Conservation (phyloP, 2,797 vertebrate species). For the Amphiprion clarkii region DNA sequence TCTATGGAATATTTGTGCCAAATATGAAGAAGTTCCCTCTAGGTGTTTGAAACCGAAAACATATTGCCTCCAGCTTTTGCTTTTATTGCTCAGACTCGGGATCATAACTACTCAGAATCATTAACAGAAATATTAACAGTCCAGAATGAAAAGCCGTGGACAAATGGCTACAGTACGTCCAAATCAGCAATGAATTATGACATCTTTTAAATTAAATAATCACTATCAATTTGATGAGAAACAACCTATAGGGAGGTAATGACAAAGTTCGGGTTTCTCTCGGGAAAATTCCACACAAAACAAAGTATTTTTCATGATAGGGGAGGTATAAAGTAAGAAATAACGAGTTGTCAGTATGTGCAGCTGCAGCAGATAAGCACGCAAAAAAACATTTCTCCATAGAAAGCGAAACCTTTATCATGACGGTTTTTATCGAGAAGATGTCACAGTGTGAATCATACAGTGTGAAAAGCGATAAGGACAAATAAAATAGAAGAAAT, state of each 20-base stretch:
- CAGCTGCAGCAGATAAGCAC: constrained; percentile 10
- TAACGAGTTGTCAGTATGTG: not conserved
- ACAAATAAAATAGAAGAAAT: not conserved
- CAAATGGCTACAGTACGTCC: not conserved
- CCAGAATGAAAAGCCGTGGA: no score
- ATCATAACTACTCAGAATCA: no score
- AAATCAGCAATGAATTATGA: not conserved
- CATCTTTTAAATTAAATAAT: not conserved
- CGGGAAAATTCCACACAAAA: not conserved
- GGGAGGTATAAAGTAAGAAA: not conserved
- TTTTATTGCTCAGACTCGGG: no score
- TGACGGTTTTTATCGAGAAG: not conserved
- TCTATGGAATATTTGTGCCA: no score
- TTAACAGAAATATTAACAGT: no score
- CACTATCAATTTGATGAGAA: not conserved
- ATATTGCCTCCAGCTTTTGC: no score
- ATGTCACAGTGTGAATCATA: not conserved
- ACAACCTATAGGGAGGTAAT: not conserved
- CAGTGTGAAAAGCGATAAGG: not conserved
- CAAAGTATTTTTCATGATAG: not conserved
- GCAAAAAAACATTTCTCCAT: constrained; percentile 10
- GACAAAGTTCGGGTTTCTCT: no score
- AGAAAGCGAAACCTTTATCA: constrained; percentile 37
- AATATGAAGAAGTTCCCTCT: no score
- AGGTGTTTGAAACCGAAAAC: no score